Conservation (phyloP, 2,113 vertebrate species). For the Cynoglossus semilaevis region DNA sequence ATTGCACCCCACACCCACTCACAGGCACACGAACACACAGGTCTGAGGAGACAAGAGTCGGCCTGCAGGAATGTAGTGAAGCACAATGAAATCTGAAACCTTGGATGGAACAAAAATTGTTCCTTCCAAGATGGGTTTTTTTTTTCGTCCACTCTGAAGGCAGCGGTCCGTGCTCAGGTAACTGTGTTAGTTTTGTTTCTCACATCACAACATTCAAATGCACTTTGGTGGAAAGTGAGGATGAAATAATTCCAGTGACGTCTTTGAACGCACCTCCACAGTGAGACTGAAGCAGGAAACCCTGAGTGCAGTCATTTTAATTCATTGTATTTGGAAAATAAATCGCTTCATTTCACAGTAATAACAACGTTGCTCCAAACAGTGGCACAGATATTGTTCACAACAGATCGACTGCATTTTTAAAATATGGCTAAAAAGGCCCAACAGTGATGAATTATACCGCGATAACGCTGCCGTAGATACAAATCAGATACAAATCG, state of each 20-base stretch:
- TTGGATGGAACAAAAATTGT: no score
- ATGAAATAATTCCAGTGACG: slow-evolving; percentile 51
- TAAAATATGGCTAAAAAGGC: slow-evolving; percentile 30
- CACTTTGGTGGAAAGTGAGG: slow-evolving; percentile 5
- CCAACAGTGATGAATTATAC: no score
- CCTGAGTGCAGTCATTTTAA: slow-evolving; percentile 56
- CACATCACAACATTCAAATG: slow-evolving; percentile 57
- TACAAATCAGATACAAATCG: no score
- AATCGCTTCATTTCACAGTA: slow-evolving; percentile 45
- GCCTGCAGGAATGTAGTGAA: slow-evolving; percentile 41
- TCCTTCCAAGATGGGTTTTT: background rate
- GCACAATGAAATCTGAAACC: slow-evolving; percentile 35
- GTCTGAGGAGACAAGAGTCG: slow-evolving; percentile 30
- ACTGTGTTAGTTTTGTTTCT: slow-evolving; percentile 7
- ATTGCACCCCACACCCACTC: slow-evolving; percentile 28
- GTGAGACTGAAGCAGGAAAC: slow-evolving; percentile 31
- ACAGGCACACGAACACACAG: background rate
- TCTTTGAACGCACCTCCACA: slow-evolving; percentile 26
- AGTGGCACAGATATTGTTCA: slow-evolving; percentile 29
- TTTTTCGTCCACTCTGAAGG: background rate
- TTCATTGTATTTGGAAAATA: slow-evolving; percentile 62
- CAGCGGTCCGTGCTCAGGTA: slow-evolving; percentile 1
- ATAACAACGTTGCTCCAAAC: slow-evolving; percentile 52
- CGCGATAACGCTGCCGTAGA: no score
- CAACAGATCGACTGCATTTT: slow-evolving; percentile 48